These are phyloP conservation scores for Lapara coniferarum DNA, from an alignment of 2,888 invertebrate species.

Conservation along the genomic window DNA sequence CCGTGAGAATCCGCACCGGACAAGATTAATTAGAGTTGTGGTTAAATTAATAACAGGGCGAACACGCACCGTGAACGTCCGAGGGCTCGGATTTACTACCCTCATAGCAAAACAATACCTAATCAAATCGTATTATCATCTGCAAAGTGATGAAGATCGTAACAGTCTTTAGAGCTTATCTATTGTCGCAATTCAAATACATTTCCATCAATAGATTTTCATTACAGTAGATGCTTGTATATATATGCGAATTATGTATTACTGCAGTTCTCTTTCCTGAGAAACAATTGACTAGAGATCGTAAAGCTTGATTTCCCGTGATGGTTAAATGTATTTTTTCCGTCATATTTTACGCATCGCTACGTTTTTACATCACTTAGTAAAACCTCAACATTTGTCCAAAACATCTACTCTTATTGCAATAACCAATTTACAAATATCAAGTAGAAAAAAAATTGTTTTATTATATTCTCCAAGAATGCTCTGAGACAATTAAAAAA, in stretches of 20 bases:
- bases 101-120: slow-evolving; percentile 51
- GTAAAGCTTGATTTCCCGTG: no score
- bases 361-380: no score
- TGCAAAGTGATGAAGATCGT: slow-evolving; percentile 27
- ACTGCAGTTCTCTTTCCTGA: no score
- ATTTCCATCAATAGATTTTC: slow-evolving; percentile 14
- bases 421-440: no score
- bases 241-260: neutral
- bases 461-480: no score
- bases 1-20: slow-evolving; percentile 70
- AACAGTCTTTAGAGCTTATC: slow-evolving; percentile 22
- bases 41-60: slow-evolving; percentile 77
- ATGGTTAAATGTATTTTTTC: no score
- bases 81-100: slow-evolving; percentile 40
- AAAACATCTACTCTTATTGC: no score
- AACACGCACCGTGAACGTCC: slow-evolving; percentile 60
- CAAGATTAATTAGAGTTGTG: slow-evolving; percentile 78
- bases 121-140: slow-evolving; percentile 58
- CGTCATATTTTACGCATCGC: no score
- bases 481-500: no score
- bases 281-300: no score
- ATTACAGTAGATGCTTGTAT: slow-evolving; percentile 2
- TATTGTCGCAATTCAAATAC: slow-evolving; percentile 4
- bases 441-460: no score
- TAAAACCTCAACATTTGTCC: no score